Evolutionary conservation across 2,797 vertebrate species (phyloP), one percentile per base, ranked within the genome.

Genomic region (Syngnathus rostellatus): DNA sequence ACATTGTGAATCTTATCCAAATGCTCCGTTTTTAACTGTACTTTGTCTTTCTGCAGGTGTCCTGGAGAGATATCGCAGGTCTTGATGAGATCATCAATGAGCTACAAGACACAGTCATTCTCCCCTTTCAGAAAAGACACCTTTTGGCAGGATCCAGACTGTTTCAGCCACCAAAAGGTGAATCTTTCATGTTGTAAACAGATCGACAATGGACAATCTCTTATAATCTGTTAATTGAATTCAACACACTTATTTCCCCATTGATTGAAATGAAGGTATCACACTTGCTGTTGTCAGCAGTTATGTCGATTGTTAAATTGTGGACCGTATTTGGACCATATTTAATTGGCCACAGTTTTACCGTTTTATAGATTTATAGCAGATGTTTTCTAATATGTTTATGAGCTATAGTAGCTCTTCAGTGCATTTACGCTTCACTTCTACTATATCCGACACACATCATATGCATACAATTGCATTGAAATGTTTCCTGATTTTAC

Each of bases 131-230:
- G 83, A 99, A 98, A 84, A 93, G 94, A 69, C 94, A 98, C 21
- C 90, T 99, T 51, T 93, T 98, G 86, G 86, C 91, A 62, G 93
- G 92, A 78, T 99, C 97, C 66, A 95, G 93, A 80, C 94, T 99
- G 59, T 88, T 98, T 46, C 96, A 98, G 76, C 97, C 97, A 65
- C 97, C 97, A n/a, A 96, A 95, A 95, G 96, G 96, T 97, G 91
- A 69, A 12, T 62, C 2, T 2, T 12, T 16, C 6, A 31, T 16
- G 54, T 57, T 57, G 14, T 41, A 23, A 39, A 59, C 45, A 39
- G 19, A 69, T 63, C n/a, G 46, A 48, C 40, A 63, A 37, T 23
- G 10, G 1, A 37, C 7, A 46, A 5, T 12, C 45, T 54, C 38
- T 21, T 21, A 3, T 40, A n/a, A 61, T 38, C 16, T 37, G 11